phyloP scores from a whole-genome alignment of 2,797 vertebrate species.

The Ambastaia sidthimunki region DNA sequence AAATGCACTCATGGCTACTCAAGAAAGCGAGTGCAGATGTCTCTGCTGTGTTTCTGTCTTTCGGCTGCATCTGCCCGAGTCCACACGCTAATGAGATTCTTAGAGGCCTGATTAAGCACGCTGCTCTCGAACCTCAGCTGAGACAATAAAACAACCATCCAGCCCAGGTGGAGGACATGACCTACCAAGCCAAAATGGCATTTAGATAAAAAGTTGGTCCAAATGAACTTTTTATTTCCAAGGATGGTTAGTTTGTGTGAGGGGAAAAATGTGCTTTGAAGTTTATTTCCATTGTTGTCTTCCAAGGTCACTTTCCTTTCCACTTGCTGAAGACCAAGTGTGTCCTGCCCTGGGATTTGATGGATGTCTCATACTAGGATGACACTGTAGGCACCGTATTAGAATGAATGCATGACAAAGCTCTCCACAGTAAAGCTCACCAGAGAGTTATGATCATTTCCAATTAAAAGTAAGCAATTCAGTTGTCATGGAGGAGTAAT shows the following conservation, averaged over 20 bases:
- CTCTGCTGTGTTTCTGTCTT: slow-evolving; percentile 45
- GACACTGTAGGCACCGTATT: slow-evolving; percentile 54
- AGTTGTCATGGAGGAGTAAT: slow-evolving; percentile 62
- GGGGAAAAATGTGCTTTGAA: slow-evolving; percentile 58
- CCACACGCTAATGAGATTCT: slow-evolving; percentile 56
- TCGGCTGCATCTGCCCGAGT: slow-evolving; percentile 50
- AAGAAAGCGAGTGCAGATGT: slow-evolving; percentile 58
- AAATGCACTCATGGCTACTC: slow-evolving; percentile 59
- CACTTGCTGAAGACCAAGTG: slow-evolving; percentile 57
- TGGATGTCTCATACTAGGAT: slow-evolving; percentile 59
- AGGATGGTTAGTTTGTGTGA: slow-evolving; percentile 7
- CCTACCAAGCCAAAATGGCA: slow-evolving; percentile 31
- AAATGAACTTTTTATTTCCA: slow-evolving; percentile 23
- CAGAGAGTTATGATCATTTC: slow-evolving; percentile 63
- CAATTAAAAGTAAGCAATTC: slow-evolving; percentile 66
- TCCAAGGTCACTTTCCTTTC: slow-evolving; percentile 72
- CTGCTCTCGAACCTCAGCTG: slow-evolving; percentile 48
- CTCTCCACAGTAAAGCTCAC: slow-evolving; percentile 46
- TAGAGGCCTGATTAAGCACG: slow-evolving; percentile 48
- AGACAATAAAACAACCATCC: slow-evolving; percentile 46
- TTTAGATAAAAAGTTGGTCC: slow-evolving; percentile 29
- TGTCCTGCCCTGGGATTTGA: slow-evolving; percentile 61
- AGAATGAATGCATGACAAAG: slow-evolving; percentile 58
- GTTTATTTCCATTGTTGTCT: slow-evolving; percentile 58
- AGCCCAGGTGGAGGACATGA: slow-evolving; percentile 32